Evolutionary conservation across 2,113 vertebrate species (phyloP), one percentile per base, ranked within the genome.

Genomic region (Ailurus styani): DNA sequence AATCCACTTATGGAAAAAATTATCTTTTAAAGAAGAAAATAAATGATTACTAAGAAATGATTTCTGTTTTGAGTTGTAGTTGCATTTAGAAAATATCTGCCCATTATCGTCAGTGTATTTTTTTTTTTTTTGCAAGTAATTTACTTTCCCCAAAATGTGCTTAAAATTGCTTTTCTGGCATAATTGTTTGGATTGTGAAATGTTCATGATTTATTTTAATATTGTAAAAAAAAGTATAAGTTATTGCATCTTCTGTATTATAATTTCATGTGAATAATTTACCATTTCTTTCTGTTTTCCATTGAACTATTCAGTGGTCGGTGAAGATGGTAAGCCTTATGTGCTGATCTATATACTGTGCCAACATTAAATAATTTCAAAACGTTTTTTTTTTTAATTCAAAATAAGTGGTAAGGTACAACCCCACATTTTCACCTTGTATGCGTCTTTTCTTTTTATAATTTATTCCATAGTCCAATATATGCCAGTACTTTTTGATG

Each of bases 311-410:
- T 98, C 99, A 99, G 99, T 99, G 99, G 99, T 99, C 99, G 98
- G 97, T 99, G 97, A 99, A 99, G 99, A 99, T 99, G 99, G 99
- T 99, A 99, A 99, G 99, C 98, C 98, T 96, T 50, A 95, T 98
- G 98, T 99, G 98, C 99, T 98, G 98, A 98, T 99, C 97, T 99
- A 96, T 99, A 98, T 99, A 97, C 98, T 99, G 98, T 99, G 98
- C 97, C 98, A 98, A 98, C 98, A 98, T 99, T 98, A 98, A 98
- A 54, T 98, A 97, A 97, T 96, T 86, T 98, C 55, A 94, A 98
- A 97, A 97, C 92, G 98, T 97, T 98, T 98, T 98, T 17, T 98
- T 98, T 97, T 97, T 98, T 97, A 87, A 98, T 91, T 98, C 87
- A 98, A 97, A 97, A 93, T 84, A 95, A 93, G 91, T 97, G 96